Evolutionary conservation across 1,140 invertebrate genomes (phyloP), one percentile per base, ranked within the genome.

Genomic region (Drosophila bocqueti): DNA sequence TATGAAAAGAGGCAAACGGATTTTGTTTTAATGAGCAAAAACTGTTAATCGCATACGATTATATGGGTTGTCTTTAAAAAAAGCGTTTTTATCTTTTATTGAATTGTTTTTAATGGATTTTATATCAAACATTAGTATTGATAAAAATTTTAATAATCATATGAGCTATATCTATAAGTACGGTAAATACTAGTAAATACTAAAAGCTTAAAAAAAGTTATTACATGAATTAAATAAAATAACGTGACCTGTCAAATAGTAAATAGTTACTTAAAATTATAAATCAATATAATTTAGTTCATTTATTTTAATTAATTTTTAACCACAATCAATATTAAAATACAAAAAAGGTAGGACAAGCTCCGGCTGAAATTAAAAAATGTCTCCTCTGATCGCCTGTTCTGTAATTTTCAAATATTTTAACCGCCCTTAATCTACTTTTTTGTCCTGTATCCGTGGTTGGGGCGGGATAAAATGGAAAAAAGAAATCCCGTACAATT

Each of bases 401-500:
- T 38, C 9, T 55, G 16, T 55, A 16, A 16, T 11, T 57, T 4
- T 8, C 15, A 15, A 3, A 57, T 26, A 13, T 24, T 16, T 21
- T 55, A 57, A 57, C 40, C 34, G 36, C 54, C 3, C 9, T 26
- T 57, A 57, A 57, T 21, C 54, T 7, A 31, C 13, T 10, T 46
- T 29, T 58, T 47, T 46, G 34, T 7, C 42, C 49, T 36, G 66
- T 31, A 29, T 40, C 7, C 13, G 7, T 45, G 55, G 43, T 36
- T 31, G 54, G 24, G 54, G 42, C 15, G n/a, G 52, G 36, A 72
- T 52, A 52, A 42, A 38, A 34, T 11, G 26, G 4, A 40, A 58
- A 50, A 73, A 45, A 73, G 68, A 73, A 90, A 90, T 90, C 85
- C 81, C 55, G 59, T 67, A 74, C 85, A 87, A 90, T 90, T 90